Evolutionary conservation across 2,113 vertebrate genomes (phyloP).

Genomic region (Chionis minor): DNA sequence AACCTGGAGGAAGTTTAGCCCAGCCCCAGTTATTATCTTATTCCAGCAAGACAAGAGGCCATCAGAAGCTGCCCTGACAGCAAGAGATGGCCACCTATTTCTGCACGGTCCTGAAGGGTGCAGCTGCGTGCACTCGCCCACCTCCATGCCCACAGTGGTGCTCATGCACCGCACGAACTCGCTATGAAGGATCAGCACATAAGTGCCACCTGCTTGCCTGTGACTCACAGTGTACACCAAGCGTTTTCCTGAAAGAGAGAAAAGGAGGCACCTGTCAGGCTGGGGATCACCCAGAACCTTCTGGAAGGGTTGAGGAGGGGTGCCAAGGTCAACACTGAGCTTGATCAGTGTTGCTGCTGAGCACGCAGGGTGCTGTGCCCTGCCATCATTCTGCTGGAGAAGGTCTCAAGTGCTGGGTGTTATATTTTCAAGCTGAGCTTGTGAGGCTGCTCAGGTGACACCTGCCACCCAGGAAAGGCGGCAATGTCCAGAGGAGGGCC

Average conservation of each 20-base stretch:
- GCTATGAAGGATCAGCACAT: accelerated
- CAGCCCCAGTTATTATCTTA: not conserved
- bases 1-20: not conserved
- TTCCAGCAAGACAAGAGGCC: not conserved
- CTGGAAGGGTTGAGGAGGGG: not conserved
- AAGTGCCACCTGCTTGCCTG: not conserved
- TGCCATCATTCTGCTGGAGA: not conserved
- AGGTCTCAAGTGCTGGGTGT: accelerated
- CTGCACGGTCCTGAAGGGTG: too few relatives aligned
- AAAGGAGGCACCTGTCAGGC: too few relatives aligned
- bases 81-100: accelerated
- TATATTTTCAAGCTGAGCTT: not conserved
- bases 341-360: not conserved
- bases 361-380: accelerated
- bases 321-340: not conserved
- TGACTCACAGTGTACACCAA: accelerated
- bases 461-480: accelerated
- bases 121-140: not conserved
- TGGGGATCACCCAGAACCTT: not conserved
- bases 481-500: not conserved
- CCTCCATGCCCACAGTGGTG: too few relatives aligned
- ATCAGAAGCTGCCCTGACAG: not conserved
- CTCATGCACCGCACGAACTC: accelerated
- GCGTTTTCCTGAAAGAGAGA: not conserved
- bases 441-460: not conserved